Conservation (phyloP, 1,140 invertebrate genomes). For the Conus betulinus region DNA sequence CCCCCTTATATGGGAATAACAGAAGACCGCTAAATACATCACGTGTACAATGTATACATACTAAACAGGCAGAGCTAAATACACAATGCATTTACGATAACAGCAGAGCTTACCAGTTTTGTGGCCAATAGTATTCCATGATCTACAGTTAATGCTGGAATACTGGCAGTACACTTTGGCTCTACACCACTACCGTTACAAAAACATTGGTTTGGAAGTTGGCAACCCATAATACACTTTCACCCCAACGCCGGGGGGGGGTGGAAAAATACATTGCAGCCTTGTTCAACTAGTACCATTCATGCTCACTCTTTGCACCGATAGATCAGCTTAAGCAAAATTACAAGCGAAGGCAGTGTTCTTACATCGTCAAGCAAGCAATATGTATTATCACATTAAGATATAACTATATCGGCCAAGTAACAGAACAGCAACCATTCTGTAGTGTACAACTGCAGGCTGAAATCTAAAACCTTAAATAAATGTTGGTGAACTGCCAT, state of each 20-base stretch:
- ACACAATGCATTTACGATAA: too few relatives aligned
- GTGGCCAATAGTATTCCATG: background rate
- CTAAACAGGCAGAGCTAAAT: background rate
- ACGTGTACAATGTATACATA: background rate
- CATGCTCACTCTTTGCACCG: background rate
- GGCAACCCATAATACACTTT: background rate
- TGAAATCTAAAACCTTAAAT: too few relatives aligned
- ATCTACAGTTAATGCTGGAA: conserved; percentile 3
- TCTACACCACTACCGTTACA: background rate
- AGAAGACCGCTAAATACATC: background rate
- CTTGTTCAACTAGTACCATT: background rate
- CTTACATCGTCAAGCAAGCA: too few relatives aligned
- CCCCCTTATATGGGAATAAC: background rate
- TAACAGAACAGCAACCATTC: too few relatives aligned
- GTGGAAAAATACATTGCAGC: background rate
- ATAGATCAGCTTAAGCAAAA: background rate
- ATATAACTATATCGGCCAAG: too few relatives aligned
- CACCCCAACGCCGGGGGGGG: background rate
- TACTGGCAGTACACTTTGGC: background rate
- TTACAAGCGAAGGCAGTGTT: background rate
- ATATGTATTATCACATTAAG: too few relatives aligned
- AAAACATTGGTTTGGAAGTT: background rate
- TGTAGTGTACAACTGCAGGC: too few relatives aligned
- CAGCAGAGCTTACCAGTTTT: background rate
- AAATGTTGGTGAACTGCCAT: too few relatives aligned